Percentiles rank a stretch among this genome's conserved stretches.
phyloP scores from a whole-genome alignment of 2,888 invertebrate species.

The Agrotis puta region DNA sequence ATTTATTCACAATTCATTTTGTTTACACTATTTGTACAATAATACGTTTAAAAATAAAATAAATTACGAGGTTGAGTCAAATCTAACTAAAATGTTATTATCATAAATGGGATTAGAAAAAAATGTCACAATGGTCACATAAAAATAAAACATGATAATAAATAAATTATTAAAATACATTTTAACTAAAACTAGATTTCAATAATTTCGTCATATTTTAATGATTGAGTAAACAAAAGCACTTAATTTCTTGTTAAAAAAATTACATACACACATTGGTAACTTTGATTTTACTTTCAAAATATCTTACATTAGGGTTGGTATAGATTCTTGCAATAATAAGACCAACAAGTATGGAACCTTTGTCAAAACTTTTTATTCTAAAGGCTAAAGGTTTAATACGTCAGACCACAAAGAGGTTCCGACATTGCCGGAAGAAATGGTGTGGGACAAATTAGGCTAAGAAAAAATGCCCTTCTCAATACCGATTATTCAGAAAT shows the following conservation, averaged over 20 bases:
- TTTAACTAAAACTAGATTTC: constrained; percentile 26
- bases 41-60: constrained; percentile 60
- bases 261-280: constrained; percentile 14
- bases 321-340: background rate
- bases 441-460: too few species aligned
- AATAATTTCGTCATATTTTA: constrained; percentile 45
- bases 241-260: constrained; percentile 25
- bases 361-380: background rate
- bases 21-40: constrained; percentile 66
- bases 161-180: constrained; percentile 39
- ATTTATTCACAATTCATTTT: constrained; percentile 73
- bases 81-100: constrained; percentile 35
- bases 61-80: constrained; percentile 58
- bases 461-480: too few species aligned
- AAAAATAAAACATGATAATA: constrained; percentile 18
- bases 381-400: background rate
- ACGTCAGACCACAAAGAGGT: too few species aligned
- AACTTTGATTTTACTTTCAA: constrained; percentile 30
- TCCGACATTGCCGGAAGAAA: too few species aligned
- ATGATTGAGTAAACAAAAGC: constrained; percentile 19
- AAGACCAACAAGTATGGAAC: background rate
- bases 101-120: constrained; percentile 11
- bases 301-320: constrained; percentile 15
- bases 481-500: background rate
- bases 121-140: constrained; percentile 42